These are phyloP conservation scores for Phortica variegata DNA, from an alignment of 1,140 invertebrate species.

Conservation along the genomic window DNA sequence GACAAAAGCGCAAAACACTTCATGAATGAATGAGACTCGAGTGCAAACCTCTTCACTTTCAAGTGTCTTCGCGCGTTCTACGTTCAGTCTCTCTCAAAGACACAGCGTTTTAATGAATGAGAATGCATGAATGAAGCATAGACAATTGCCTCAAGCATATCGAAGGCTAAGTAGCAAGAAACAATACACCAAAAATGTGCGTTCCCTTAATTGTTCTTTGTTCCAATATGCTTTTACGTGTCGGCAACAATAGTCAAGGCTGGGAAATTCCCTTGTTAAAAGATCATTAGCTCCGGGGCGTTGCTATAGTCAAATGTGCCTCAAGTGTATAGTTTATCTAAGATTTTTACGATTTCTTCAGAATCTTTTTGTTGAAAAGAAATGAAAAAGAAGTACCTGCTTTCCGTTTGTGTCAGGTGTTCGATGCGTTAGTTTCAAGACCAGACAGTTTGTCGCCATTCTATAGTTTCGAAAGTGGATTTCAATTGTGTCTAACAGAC, in stretches of 20 bases:
- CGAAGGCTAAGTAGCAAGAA: too few relatives aligned
- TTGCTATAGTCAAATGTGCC: constrained; percentile 17
- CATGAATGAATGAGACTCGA: constrained; percentile 46
- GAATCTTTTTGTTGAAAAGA: too few relatives aligned
- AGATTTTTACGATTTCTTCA: too few relatives aligned
- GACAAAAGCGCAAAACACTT: constrained; percentile 33
- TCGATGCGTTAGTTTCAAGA: constrained; percentile 13
- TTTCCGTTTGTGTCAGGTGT: constrained; percentile 30
- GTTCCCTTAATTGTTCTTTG: constrained; percentile 11
- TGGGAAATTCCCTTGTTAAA: constrained; percentile 44
- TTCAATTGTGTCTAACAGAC: constrained; percentile 30
- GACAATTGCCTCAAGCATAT: too few relatives aligned
- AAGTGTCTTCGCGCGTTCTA: constrained; percentile 32
- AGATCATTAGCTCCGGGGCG: constrained; percentile 40
- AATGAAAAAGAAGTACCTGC: neutral
- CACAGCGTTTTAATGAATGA: constrained; percentile 36
- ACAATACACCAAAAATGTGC: too few relatives aligned
- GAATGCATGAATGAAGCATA: constrained; percentile 2
- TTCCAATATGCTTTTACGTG: constrained; percentile 15
- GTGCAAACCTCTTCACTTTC: constrained; percentile 47
- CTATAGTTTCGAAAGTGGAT: neutral
- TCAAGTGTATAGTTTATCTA: too few relatives aligned
- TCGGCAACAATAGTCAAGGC: constrained; percentile 11
- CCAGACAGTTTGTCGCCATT: constrained; percentile 44
- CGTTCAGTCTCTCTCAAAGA: constrained; percentile 12